Evolutionary conservation across 1,140 invertebrate species (phyloP), one percentile per base, ranked within the genome.

Genomic region (Drosophila elegans): DNA sequence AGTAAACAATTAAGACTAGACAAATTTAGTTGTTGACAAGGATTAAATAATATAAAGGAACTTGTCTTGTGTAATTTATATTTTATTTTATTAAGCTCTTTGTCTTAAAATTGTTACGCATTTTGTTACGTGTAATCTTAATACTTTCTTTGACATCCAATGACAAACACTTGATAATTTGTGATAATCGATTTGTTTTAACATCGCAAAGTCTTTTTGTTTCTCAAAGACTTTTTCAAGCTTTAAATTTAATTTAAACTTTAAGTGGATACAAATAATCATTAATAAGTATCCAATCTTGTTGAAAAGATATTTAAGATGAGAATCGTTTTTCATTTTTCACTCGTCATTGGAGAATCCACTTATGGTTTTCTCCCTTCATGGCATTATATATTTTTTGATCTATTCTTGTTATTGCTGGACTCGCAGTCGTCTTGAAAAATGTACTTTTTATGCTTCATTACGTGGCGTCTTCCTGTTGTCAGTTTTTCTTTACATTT

Each of bases 401-500:
- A 59, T 53, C 44, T 64, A 53, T 75, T 49, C 29, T 11, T 55
- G 48, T 44, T 60, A 45, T 41, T 27, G 36, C 73, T 78, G 56
- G 68, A 60, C 83, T 80, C 55, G 64, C 75, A 82, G 84, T 88
- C 75, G 67, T 74, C 79, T 62, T 80, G 80, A 88, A 88, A 88
- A 88, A 88, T 88, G 84, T 89, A 44, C 71, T 80, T 83, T 89
- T 88, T 88, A 89, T 89, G 84, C 83, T 83, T 88, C 84, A 88
- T 88, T 89, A 88, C 80, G 76, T 80, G 72, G 84, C 84, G 63
- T 83, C 79, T 88, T 88, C 84, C 84, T 83, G 83, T 83, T 88
- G 83, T 88, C 83, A 88, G 76, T 88, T 88, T 88, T 89, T 89
- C 79, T 83, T 88, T 89, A 80, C 83, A 89, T 88, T 89, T 88